A percentile compares a stretch with the other conserved stretches of the same genome.
phyloP scores from a whole-genome alignment of 2,888 invertebrate genomes.

The Aporophyla nigra region DNA sequence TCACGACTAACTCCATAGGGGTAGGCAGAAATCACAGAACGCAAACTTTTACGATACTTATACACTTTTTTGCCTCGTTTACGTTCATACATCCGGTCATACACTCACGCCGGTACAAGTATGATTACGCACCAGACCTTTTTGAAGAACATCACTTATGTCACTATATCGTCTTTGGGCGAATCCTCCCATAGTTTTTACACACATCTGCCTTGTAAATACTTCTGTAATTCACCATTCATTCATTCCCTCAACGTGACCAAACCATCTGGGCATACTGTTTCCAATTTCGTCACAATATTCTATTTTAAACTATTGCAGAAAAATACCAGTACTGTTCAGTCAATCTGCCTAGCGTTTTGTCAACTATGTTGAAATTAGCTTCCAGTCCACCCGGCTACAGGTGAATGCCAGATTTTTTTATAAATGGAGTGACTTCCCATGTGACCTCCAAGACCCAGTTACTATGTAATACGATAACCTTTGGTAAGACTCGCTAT shows the following conservation, averaged over 20 bases:
- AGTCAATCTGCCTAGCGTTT: too few species aligned
- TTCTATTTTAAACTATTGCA: not conserved
- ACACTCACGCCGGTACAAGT: too few species aligned
- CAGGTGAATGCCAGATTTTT: too few species aligned
- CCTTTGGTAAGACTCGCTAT: too few species aligned
- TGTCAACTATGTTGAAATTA: too few species aligned
- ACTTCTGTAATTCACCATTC: not conserved
- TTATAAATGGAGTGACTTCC: too few species aligned
- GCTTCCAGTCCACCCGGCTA: too few species aligned
- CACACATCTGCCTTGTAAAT: not conserved
- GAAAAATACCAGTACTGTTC: not conserved
- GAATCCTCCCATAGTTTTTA: not conserved
- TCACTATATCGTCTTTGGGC: not conserved
- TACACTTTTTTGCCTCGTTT: not conserved
- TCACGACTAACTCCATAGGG: fast-evolving
- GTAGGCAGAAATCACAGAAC: too few species aligned
- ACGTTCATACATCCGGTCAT: not conserved
- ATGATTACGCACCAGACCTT: too few species aligned
- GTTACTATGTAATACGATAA: too few species aligned
- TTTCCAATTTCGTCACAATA: not conserved
- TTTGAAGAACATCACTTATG: too few species aligned
- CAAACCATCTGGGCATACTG: not conserved
- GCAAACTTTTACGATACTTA: not conserved
- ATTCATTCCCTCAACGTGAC: not conserved
- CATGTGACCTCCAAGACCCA: too few species aligned